Conservation (phyloP, 2,888 invertebrate species). For the Cosmia pyralina region DNA sequence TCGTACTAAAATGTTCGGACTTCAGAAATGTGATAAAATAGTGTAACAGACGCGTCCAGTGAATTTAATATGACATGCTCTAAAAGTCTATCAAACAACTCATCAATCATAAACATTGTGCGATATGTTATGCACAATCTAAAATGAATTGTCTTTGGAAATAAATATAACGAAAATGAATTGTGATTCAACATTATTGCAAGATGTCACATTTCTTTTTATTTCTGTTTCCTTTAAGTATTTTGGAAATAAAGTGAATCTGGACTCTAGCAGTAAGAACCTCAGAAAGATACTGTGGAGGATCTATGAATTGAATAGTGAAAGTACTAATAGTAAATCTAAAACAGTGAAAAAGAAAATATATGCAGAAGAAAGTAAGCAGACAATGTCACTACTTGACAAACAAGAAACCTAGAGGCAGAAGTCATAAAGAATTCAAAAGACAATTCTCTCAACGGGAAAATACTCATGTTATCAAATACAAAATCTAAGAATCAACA, state of each 20-base stretch:
- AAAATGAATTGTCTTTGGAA: conserved; percentile 28
- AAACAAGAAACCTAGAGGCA: neutral
- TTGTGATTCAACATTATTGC: conserved; percentile 23
- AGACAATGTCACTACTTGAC: neutral
- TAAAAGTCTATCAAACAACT: conserved; percentile 46
- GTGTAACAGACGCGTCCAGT: conserved; percentile 26
- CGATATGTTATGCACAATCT: conserved; percentile 17
- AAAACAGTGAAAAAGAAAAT: neutral
- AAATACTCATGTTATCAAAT: conserved; percentile 7
- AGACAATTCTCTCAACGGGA: neutral
- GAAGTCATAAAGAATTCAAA: neutral
- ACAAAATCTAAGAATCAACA: conserved; percentile 28
- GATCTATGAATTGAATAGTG: neutral
- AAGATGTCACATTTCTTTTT: conserved; percentile 20
- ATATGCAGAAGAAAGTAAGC: neutral
- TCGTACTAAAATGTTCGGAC: neutral
- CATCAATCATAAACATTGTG: conserved; percentile 49
- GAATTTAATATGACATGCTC: conserved; percentile 52
- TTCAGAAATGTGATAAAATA: conserved; percentile 27
- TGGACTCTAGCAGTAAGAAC: neutral
- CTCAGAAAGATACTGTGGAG: too few species aligned
- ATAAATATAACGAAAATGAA: conserved; percentile 29
- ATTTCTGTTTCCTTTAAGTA: neutral
- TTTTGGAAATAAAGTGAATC: neutral
- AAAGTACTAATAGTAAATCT: too few species aligned